Percentiles rank a stretch among this genome's conserved stretches.
phyloP scores from a whole-genome alignment of 2,113 vertebrate genomes.

The Podocnemis expansa region DNA sequence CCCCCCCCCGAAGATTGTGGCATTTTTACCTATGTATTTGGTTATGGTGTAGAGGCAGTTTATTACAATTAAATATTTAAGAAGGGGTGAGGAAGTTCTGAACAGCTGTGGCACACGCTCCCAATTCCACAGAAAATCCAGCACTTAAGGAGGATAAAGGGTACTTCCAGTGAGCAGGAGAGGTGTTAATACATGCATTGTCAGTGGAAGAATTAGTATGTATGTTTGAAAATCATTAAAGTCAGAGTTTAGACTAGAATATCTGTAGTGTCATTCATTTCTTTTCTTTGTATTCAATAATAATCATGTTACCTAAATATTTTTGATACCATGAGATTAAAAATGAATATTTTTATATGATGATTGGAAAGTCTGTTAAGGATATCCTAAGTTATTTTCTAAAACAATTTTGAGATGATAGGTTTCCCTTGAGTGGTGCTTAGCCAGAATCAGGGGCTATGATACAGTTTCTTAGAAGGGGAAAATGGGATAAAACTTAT shows the following conservation, averaged over 20 bases:
- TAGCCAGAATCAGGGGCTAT: background rate
- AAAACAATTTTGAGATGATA: background rate
- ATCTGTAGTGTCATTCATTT: background rate
- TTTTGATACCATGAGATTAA: background rate
- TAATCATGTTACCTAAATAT: slow-evolving; percentile 1
- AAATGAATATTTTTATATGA: background rate
- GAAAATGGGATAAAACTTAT: background rate
- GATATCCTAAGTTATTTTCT: background rate
- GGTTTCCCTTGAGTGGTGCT: background rate
- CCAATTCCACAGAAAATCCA: background rate
- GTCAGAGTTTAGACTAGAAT: background rate
- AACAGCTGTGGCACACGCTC: background rate
- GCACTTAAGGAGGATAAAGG: background rate
- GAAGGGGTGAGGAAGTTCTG: background rate
- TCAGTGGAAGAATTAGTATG: background rate
- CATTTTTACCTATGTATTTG: background rate
- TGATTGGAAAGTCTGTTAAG: background rate
- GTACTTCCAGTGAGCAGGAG: background rate
- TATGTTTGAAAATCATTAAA: fast-evolving
- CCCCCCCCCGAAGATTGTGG: no score
- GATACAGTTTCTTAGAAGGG: background rate
- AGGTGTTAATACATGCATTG: background rate
- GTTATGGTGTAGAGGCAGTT: background rate
- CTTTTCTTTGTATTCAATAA: background rate
- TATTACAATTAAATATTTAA: background rate